Evolutionary conservation across 2,888 invertebrate genomes (phyloP).

Genomic region (Chorisops tibialis): DNA sequence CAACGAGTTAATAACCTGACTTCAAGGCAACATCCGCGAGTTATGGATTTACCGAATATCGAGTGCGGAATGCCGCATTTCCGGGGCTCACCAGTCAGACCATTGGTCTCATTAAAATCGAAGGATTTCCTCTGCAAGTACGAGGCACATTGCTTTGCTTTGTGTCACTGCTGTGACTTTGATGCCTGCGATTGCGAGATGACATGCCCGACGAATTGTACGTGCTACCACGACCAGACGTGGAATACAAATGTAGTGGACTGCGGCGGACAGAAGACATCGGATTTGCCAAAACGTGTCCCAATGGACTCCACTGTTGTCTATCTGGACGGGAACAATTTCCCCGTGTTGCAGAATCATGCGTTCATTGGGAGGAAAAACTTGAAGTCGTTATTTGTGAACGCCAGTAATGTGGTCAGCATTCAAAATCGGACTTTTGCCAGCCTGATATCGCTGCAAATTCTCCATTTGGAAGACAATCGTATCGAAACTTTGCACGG

Average conservation of each 20-base stretch:
- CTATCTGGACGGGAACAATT: slow-evolving; percentile 85
- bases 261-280: slow-evolving; percentile 75
- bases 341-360: slow-evolving; percentile 81
- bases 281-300: slow-evolving; percentile 78
- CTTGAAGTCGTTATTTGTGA: slow-evolving; percentile 80
- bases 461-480: slow-evolving; percentile 82
- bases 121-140: slow-evolving; percentile 90
- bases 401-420: slow-evolving; percentile 77
- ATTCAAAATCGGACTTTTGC: slow-evolving; percentile 91
- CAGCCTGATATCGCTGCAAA: slow-evolving; percentile 76
- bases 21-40: slow-evolving; percentile 77
- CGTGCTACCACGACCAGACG: slow-evolving; percentile 90
- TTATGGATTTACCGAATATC: slow-evolving; percentile 86
- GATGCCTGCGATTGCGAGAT: slow-evolving; percentile 97
- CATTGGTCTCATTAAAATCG: slow-evolving; percentile 73
- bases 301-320: slow-evolving; percentile 96
- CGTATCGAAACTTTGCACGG: slow-evolving; percentile 75
- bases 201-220: slow-evolving; percentile 91
- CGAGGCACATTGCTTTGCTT: slow-evolving; percentile 89
- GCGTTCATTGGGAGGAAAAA: slow-evolving; percentile 91
- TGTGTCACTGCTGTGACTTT: slow-evolving; percentile 94
- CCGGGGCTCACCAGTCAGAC: slow-evolving; percentile 75
- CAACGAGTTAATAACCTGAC: slow-evolving; percentile 85
- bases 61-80: slow-evolving; percentile 84
- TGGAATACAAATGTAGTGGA: slow-evolving; percentile 93